Base-by-base conservation (phyloP, 2,797 vertebrate genomes). In the Rhinogobio ventralis region DNA sequence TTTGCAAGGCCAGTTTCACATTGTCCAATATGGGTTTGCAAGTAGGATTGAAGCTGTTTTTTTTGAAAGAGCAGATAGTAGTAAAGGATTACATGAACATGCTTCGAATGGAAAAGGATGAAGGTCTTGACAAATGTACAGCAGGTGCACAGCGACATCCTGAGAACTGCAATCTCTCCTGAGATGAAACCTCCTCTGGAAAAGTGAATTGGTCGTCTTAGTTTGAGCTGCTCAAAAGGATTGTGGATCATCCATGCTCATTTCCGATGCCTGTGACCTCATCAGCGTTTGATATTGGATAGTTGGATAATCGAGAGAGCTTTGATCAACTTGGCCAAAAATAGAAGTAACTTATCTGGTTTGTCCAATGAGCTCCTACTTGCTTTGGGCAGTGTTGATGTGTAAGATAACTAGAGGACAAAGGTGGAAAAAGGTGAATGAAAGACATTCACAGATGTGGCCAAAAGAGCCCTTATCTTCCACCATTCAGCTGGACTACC, bases 281-380 rank as follows among this genome's bases (percentile, higher is more conserved):
- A 93, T 94, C 93, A 94, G 93, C 88, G 88, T 94, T 94, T 93
- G 91, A 94, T 94, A 93, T 93, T 90, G 93, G 93, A 83, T 91
- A 92, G 90, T 89, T 92, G 91, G 92, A 93, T 94, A 91, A 91
- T 91, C 86, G 84, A 51, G 89, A 87, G 88, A 87, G 85, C 94
- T 95, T 95, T 95, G 94, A 95, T 95, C 94, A 92, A 90, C 83
- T 86, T 84, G 92, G 92, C 92, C 92, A 94, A 92, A 91, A 95
- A 94, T 94, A 91, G 92, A 91, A 91, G 93, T 94, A 94, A 93
- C 94, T 94, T 94, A 94, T 95, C 93, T 94, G 93, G 93, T 94
- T 95, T 94, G 94, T 95, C 94, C 94, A 93, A 94, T 94, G 93
- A 95, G 92, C 92, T 93, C 90, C 92, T 90, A 92, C 90, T 93